Percentiles rank a stretch among this genome's conserved stretches.
Conservation (phyloP, 2,113 vertebrate species). For the Trinectes maculatus region DNA sequence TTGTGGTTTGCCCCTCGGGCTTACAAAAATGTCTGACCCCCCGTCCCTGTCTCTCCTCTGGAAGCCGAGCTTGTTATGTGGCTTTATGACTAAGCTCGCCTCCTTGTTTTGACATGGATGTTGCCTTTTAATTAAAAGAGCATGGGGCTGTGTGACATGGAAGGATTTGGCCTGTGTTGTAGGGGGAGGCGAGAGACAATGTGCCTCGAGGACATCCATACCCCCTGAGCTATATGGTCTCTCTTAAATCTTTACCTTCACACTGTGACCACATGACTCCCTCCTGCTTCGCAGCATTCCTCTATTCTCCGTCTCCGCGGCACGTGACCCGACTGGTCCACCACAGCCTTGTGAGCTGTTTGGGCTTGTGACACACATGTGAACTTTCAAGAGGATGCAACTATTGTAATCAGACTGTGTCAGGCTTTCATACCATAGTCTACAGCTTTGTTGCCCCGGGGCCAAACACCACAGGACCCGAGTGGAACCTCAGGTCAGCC, state of each 20-base stretch:
- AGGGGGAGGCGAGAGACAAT: conserved; percentile 30
- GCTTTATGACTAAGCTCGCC: conserved; percentile 36
- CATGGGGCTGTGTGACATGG: conserved; percentile 25
- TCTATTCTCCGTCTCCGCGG: conserved; percentile 8
- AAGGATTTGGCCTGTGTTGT: conserved; percentile 36
- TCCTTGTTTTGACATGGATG: conserved; percentile 39
- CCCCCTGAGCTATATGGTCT: conserved; percentile 22
- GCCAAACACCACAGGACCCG: not conserved
- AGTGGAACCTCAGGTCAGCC: conserved; percentile 9
- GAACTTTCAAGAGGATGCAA: conserved; percentile 13
- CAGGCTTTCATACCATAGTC: not conserved
- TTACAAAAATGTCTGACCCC: conserved; percentile 51
- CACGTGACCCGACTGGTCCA: conserved; percentile 25
- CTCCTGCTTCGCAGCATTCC: conserved; percentile 36
- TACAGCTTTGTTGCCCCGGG: conserved; percentile 7
- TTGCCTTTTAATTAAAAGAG: conserved; percentile 66
- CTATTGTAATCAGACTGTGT: conserved; percentile 5
- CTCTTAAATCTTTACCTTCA: conserved; percentile 41
- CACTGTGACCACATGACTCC: conserved; percentile 34
- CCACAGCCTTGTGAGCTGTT: conserved; percentile 7
- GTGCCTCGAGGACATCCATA: conserved; percentile 34
- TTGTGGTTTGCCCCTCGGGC: conserved; percentile 43
- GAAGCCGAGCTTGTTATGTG: conserved; percentile 33
- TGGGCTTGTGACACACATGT: conserved; percentile 1
- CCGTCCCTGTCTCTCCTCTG: conserved; percentile 21